Base-by-base conservation (phyloP, 2,113 vertebrate species). In the Setophaga coronata region DNA sequence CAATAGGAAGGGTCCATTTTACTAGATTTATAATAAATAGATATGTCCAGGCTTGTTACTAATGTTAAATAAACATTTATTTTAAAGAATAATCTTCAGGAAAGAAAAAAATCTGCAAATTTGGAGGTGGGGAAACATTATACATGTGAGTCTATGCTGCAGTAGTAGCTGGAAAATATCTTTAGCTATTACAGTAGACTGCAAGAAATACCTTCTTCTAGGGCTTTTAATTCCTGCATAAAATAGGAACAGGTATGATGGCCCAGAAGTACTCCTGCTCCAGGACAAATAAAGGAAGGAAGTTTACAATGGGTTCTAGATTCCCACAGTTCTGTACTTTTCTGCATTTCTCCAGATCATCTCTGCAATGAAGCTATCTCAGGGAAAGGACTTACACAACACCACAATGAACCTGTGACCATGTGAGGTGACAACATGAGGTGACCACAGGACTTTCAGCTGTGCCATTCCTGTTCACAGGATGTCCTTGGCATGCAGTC, bases 61-160 rank as follows among this genome's bases (percentile, higher is more conserved):
- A 48, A 95, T 70, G 28, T 78, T 91, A 90, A 80, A 61, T 70
- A 85, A 95, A 89, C 20, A 43, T 66, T 65, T 38, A 64, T 72
- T 20, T 66, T 86, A 64, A 92, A 34, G 36, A 51, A 40, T 73
- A 14, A 73, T 45, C n/a, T 76, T 50, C 78, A 87, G 53, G 42
- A 82, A 82, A 72, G 23, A 85, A 84, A 81, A 45, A 10, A 88
- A 70, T 64, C 21, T 28, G 40, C 29, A 66, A 33, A 10, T 61
- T 77, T 31, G 19, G 28, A 90, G 40, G 17, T 42, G 31, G 13
- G 28, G 18, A 92, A 76, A 67, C 9, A 14, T 62, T 77, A 36
- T 69, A 7, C 5, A 7, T 56, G 6, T 43, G 56, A 69, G 33
- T 70, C 45, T n/a, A 0, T 48, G 38, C 34, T 74, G n/a, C 43